These are phyloP conservation scores for Astur gentilis DNA, from an alignment of 2,113 vertebrate species.

Conservation along the genomic window DNA sequence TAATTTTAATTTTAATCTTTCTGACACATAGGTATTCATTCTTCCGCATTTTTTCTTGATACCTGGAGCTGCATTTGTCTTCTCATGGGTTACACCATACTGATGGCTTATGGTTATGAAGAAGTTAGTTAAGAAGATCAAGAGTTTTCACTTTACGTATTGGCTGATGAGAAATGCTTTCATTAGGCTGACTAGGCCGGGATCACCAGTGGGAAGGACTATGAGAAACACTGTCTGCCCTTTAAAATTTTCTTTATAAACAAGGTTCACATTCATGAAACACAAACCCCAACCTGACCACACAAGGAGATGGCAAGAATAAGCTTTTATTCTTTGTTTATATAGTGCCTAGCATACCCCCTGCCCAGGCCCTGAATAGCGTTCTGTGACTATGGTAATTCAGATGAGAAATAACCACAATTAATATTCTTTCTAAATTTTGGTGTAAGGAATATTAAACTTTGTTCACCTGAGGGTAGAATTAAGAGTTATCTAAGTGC, in stretches of 20 bases:
- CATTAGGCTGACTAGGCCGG: background rate
- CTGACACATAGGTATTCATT: background rate
- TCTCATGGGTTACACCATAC: background rate
- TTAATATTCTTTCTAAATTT: background rate
- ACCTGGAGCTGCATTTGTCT: background rate
- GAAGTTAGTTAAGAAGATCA: background rate
- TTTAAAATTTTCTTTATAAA: background rate
- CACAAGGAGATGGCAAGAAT: background rate
- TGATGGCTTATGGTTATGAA: background rate
- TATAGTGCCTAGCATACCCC: background rate
- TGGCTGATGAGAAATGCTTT: background rate
- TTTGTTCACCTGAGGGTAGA: background rate
- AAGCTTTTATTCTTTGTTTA: background rate
- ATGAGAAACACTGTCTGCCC: background rate
- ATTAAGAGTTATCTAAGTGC: background rate
- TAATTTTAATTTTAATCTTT: background rate
- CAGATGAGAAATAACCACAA: background rate
- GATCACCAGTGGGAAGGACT: background rate
- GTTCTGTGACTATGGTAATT: background rate
- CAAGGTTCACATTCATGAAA: background rate
- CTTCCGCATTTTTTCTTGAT: background rate
- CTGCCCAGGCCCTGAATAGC: background rate
- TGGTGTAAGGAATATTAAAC: background rate
- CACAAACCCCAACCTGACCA: background rate
- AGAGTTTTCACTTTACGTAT: background rate